Conservation (phyloP, 92 coral and sea anemone genomes). For the Umimayanthus kanabou region DNA sequence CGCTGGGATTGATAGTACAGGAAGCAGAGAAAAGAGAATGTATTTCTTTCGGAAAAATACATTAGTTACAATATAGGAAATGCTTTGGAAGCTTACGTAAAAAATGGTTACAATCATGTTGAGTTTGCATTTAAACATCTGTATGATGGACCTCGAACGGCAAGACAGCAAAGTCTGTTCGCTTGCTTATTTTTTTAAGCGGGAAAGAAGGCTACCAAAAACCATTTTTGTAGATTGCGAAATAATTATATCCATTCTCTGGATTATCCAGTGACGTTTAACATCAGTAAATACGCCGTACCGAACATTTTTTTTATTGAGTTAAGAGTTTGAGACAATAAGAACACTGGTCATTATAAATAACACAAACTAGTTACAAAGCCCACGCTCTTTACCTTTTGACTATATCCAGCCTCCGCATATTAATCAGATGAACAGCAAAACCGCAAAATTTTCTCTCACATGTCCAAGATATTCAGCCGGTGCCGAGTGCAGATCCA, state of each 20-base stretch:
- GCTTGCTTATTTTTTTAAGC: background rate
- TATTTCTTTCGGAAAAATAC: background rate
- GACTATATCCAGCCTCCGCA: background rate
- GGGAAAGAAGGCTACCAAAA: background rate
- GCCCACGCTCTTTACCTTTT: background rate
- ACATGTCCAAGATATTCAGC: conserved; percentile 48
- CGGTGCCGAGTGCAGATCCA: conserved; percentile 43
- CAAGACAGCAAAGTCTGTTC: conserved; percentile 3
- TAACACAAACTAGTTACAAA: background rate
- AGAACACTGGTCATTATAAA: background rate
- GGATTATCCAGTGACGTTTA: background rate
- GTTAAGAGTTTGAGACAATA: conserved; percentile 1
- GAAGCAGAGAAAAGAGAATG: background rate
- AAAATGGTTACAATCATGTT: background rate
- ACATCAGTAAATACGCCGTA: background rate
- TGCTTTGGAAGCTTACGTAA: background rate
- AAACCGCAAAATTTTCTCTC: background rate
- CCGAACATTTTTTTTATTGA: background rate
- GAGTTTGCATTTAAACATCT: background rate
- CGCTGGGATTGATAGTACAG: background rate
- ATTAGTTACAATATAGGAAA: background rate
- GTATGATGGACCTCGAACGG: background rate
- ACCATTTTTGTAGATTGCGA: background rate
- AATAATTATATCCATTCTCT: background rate
- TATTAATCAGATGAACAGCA: conserved; percentile 12